A percentile compares a stretch with the other conserved stretches of the same genome.
These are phyloP conservation scores for Apodemia mormo DNA, from an alignment of 2,888 invertebrate genomes.

Conservation along the genomic window DNA sequence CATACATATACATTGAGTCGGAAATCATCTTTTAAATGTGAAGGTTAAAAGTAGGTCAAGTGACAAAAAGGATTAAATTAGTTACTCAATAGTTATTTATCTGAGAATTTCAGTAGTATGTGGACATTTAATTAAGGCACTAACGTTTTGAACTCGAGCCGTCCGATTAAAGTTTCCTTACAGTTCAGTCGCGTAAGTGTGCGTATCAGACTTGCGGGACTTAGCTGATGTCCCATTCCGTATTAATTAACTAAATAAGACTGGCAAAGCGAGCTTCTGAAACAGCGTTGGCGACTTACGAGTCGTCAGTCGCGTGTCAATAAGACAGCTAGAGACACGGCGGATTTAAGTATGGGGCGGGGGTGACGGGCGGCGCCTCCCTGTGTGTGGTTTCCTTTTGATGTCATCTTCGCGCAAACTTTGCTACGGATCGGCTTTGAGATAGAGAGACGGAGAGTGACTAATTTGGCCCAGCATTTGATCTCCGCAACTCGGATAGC, in stretches of 20 bases:
- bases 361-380: slow-evolving; percentile 61
- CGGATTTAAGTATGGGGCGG: slow-evolving; percentile 75
- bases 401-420: slow-evolving; percentile 83
- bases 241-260: slow-evolving; percentile 82
- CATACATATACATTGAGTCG: too few species aligned
- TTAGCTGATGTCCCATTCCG: slow-evolving; percentile 78
- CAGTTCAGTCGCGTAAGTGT: slow-evolving; percentile 63
- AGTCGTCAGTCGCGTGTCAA: slow-evolving; percentile 80
- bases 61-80: slow-evolving; percentile 3
- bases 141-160: slow-evolving; percentile 42
- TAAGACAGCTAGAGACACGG: slow-evolving; percentile 77
- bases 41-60: slow-evolving; percentile 8
- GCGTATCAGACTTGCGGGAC: slow-evolving; percentile 68
- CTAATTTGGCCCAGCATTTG: slow-evolving; percentile 83
- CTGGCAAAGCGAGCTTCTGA: slow-evolving; percentile 66
- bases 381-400: slow-evolving; percentile 82
- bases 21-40: neutral
- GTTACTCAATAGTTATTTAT: slow-evolving; percentile 13
- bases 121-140: slow-evolving; percentile 58
- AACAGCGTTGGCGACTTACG: slow-evolving; percentile 72
- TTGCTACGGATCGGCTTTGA: slow-evolving; percentile 83
- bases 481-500: slow-evolving; percentile 74
- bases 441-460: slow-evolving; percentile 82
- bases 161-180: slow-evolving; percentile 69
- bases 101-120: slow-evolving; percentile 14